Percentiles rank a stretch among this genome's conserved stretches.
Evolutionary conservation across 2,888 invertebrate species (phyloP).

Genomic region (Eudasyphora cyanicolor): DNA sequence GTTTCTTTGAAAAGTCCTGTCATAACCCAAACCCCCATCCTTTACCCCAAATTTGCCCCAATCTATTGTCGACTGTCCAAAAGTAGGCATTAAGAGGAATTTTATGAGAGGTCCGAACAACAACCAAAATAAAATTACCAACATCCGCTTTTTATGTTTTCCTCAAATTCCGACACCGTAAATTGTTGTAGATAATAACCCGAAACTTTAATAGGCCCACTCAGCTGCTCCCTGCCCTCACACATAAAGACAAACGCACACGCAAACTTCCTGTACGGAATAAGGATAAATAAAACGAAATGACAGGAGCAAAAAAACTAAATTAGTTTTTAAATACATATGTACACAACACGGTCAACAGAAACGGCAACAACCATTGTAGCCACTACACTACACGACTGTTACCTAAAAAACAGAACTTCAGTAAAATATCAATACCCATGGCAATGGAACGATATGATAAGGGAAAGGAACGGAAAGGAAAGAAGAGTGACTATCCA

Average conservation of each 20-base stretch:
- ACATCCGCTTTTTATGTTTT: conserved; percentile 41
- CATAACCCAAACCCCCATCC: not conserved
- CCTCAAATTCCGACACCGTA: conserved; percentile 30
- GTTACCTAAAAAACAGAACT: conserved; percentile 39
- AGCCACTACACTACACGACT: conserved; percentile 46
- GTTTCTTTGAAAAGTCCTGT: not conserved
- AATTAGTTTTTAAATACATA: conserved; percentile 60
- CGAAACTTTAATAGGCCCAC: conserved; percentile 24
- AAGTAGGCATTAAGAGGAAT: not conserved
- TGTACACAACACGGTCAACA: not conserved
- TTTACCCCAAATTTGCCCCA: too few species aligned
- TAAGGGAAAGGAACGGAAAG: too few species aligned
- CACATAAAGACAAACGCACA: not conserved
- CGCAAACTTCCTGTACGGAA: too few species aligned
- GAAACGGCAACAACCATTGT: conserved; percentile 21
- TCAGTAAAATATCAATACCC: conserved; percentile 30
- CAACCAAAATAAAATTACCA: conserved; percentile 38
- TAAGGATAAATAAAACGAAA: not conserved
- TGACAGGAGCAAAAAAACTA: conserved; percentile 30
- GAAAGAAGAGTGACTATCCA: too few species aligned
- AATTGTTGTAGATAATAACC: conserved; percentile 31
- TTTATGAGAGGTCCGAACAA: not conserved
- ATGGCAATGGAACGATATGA: too few species aligned
- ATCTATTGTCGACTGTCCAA: too few species aligned
- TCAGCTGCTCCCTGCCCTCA: not conserved